phyloP scores from a whole-genome alignment of 2,888 invertebrate genomes.

The Caenorhabditis imperialis region DNA sequence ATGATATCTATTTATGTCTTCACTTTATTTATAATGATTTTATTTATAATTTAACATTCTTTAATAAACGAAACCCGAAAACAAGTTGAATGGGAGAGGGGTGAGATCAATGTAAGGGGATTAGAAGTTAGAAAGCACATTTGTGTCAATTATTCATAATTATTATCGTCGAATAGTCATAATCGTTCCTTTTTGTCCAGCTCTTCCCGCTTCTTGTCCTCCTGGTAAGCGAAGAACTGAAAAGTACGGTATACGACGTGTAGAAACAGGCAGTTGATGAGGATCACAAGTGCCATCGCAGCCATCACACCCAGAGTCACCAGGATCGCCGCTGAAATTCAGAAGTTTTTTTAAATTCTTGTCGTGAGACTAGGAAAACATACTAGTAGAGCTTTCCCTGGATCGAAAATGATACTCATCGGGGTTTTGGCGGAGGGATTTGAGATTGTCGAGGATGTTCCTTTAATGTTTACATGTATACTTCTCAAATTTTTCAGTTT shows the following conservation, averaged over 20 bases:
- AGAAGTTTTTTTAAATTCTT: neutral
- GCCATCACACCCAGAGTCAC: constrained; percentile 88
- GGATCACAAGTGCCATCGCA: constrained; percentile 85
- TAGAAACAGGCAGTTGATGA: constrained; percentile 61
- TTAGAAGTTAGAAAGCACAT: constrained; percentile 19
- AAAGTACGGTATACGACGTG: constrained; percentile 65
- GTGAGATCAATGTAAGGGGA: constrained; percentile 22
- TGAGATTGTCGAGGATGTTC: constrained; percentile 49
- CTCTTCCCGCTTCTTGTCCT: constrained; percentile 59
- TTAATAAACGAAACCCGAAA: no score
- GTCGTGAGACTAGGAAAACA: neutral
- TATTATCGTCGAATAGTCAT: neutral
- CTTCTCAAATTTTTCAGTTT: neutral
- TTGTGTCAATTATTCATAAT: no score
- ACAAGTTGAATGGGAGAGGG: constrained; percentile 21
- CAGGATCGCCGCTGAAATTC: constrained; percentile 80
- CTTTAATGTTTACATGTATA: constrained; percentile 23
- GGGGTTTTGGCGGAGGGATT: constrained; percentile 22
- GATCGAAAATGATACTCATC: constrained; percentile 45
- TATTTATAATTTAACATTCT: no score
- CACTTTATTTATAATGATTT: neutral
- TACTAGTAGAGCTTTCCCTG: constrained; percentile 39
- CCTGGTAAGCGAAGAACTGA: constrained; percentile 60
- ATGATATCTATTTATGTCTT: neutral
- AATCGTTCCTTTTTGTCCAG: constrained; percentile 52